phyloP scores from a whole-genome alignment of 2,888 invertebrate genomes.

The Podotricha telesiphe region DNA sequence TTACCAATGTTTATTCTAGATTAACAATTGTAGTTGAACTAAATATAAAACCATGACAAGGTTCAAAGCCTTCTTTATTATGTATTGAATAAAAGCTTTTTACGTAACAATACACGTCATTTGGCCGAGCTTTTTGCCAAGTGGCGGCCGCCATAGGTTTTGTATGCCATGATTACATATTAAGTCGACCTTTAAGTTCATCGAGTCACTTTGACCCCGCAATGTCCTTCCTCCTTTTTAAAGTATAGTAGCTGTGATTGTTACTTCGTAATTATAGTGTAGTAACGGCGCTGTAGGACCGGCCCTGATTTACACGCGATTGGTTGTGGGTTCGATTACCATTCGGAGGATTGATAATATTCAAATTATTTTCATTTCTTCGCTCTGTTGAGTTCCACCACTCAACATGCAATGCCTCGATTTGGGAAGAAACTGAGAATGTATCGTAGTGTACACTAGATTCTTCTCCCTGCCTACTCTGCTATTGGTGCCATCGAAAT shows the following conservation, averaged over 20 bases:
- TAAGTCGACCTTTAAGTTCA: conserved; percentile 6
- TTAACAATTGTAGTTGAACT: background rate
- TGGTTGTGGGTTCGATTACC: too few relatives aligned
- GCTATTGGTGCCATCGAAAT: too few relatives aligned
- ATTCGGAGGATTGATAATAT: too few relatives aligned
- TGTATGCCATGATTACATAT: conserved; percentile 14
- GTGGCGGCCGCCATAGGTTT: conserved; percentile 32
- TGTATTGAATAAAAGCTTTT: background rate
- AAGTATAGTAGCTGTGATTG: background rate
- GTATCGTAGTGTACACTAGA: too few relatives aligned
- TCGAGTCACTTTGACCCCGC: background rate
- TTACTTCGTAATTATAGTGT: conserved; percentile 18
- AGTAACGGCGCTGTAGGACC: too few relatives aligned
- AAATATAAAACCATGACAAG: background rate
- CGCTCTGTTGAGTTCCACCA: too few relatives aligned
- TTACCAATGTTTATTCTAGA: background rate
- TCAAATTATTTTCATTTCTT: too few relatives aligned
- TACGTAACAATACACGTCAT: conserved; percentile 11
- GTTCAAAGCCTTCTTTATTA: conserved; percentile 16
- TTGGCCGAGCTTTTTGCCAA: conserved; percentile 32
- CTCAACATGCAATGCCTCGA: too few relatives aligned
- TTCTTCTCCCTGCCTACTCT: too few relatives aligned
- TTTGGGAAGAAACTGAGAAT: too few relatives aligned
- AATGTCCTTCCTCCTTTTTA: conserved; percentile 10
- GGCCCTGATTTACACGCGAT: too few relatives aligned